Percentiles rank a stretch among this genome's conserved stretches.
These are phyloP conservation scores for Drosophila littoralis DNA, from an alignment of 1,140 invertebrate species.

Conservation along the genomic window DNA sequence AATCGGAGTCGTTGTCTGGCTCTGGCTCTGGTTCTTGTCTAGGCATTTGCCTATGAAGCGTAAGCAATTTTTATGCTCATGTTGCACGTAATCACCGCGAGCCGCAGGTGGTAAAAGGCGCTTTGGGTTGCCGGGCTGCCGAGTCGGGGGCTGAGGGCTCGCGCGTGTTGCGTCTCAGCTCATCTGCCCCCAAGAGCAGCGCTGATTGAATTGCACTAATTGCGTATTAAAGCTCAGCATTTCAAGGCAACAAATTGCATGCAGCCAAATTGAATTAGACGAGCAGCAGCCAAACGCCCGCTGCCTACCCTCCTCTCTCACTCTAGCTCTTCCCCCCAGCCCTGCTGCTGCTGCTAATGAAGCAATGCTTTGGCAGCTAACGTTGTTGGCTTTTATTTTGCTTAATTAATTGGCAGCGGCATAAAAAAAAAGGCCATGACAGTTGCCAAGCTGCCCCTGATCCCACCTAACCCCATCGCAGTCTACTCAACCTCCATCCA, in stretches of 20 bases:
- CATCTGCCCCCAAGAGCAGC: conserved; percentile 52
- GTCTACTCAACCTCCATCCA: background rate
- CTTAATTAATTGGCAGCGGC: conserved; percentile 82
- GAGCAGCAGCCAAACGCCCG: conserved; percentile 22
- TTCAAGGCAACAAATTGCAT: conserved; percentile 68
- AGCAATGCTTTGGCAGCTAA: conserved; percentile 49
- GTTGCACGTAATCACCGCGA: conserved; percentile 81
- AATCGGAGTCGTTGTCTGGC: background rate
- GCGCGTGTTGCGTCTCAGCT: background rate
- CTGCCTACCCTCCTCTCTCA: background rate
- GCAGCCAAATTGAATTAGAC: conserved; percentile 70
- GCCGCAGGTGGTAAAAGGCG: conserved; percentile 80
- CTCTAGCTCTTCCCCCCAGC: background rate
- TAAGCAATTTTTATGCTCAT: conserved; percentile 83
- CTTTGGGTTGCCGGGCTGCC: conserved; percentile 24
- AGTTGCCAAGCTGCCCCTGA: conserved; percentile 19
- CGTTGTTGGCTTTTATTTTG: conserved; percentile 77
- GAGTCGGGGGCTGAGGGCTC: background rate
- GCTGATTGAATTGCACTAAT: conserved; percentile 81
- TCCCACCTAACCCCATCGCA: background rate
- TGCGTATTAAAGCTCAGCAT: conserved; percentile 77
- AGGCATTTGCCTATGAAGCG: conserved; percentile 58
- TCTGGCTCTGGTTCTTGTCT: conserved; percentile 10
- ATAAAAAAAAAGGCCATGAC: conserved; percentile 55
- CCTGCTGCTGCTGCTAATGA: conserved; percentile 53